Evolutionary conservation across 2,797 vertebrate genomes (phyloP).

Genomic region (Decapterus maruadsi): DNA sequence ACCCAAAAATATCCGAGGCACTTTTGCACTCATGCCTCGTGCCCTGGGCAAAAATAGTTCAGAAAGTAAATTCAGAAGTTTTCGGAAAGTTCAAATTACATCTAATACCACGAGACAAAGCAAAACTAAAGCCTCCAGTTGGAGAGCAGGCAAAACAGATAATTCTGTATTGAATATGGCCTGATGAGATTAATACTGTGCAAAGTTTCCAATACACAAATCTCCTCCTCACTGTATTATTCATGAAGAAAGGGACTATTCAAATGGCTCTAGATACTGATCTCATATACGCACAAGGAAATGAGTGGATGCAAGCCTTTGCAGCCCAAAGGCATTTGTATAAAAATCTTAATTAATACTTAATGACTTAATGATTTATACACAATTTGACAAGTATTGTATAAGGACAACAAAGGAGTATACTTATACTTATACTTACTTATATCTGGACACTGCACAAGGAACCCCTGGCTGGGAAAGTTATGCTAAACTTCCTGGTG

Average conservation of each 20-base stretch:
- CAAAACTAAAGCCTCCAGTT: not conserved
- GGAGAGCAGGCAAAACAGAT: not conserved
- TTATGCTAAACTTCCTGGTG: slow-evolving; percentile 53
- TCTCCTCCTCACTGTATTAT: not conserved
- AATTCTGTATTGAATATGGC: not conserved
- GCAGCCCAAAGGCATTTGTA: not conserved
- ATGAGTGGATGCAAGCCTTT: not conserved
- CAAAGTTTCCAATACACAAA: not conserved
- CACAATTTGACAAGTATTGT: not conserved
- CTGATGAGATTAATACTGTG: not conserved
- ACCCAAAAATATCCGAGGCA: slow-evolving; percentile 34
- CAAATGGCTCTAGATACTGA: not conserved
- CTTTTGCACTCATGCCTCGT: slow-evolving; percentile 10
- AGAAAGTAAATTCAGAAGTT: not conserved
- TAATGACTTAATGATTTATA: not conserved
- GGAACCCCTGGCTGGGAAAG: slow-evolving; percentile 37
- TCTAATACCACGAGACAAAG: not conserved
- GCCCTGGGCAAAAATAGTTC: no score
- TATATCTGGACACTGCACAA: slow-evolving; percentile 6
- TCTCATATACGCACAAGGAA: not conserved
- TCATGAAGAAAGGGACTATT: not conserved
- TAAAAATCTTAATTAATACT: not conserved
- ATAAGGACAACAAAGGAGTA: not conserved
- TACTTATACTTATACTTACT: no score
- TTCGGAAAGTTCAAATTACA: not conserved